These are phyloP conservation scores for Mustela nigripes DNA, from an alignment of 2,113 vertebrate genomes.

Conservation along the genomic window DNA sequence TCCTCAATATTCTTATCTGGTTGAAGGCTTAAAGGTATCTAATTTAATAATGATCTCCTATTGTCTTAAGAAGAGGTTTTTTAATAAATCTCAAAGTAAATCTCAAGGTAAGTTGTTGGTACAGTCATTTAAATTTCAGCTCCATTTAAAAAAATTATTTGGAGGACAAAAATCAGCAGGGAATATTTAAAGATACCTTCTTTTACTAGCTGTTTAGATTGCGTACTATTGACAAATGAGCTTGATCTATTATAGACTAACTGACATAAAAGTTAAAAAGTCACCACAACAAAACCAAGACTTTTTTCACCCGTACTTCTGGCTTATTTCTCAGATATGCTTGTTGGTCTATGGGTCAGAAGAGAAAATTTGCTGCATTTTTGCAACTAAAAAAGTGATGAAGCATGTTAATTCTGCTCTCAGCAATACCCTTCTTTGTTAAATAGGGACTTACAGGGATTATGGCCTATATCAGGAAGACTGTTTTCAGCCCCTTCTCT, in stretches of 20 bases:
- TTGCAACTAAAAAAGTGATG: conserved; percentile 74
- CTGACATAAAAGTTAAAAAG: conserved; percentile 62
- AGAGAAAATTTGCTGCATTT: conserved; percentile 75
- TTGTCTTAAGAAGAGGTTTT: conserved; percentile 49
- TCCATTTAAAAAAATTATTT: conserved; percentile 76
- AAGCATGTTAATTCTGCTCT: conserved; percentile 73
- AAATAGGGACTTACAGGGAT: conserved; percentile 52
- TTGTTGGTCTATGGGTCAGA: conserved; percentile 56
- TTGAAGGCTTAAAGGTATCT: conserved; percentile 14
- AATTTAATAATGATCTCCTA: conserved; percentile 48
- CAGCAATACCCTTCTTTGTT: conserved; percentile 72
- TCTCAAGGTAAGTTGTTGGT: conserved; percentile 85
- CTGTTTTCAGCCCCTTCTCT: conserved; percentile 69
- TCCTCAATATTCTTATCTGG: not conserved
- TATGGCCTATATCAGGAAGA: conserved; percentile 55
- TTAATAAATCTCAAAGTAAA: conserved; percentile 70
- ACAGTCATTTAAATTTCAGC: conserved; percentile 83
- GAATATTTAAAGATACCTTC: conserved; percentile 66
- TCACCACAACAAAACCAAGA: conserved; percentile 67
- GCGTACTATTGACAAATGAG: conserved; percentile 37
- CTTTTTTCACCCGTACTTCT: not conserved
- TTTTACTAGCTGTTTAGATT: conserved; percentile 26
- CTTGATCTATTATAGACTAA: conserved; percentile 26
- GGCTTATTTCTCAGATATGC: conserved; percentile 59
- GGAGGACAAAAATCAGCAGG: conserved; percentile 86